Percentiles rank a stretch among this genome's conserved stretches.
Conservation (phyloP, 1,140 invertebrate genomes). For the Drosophila ironensis region DNA sequence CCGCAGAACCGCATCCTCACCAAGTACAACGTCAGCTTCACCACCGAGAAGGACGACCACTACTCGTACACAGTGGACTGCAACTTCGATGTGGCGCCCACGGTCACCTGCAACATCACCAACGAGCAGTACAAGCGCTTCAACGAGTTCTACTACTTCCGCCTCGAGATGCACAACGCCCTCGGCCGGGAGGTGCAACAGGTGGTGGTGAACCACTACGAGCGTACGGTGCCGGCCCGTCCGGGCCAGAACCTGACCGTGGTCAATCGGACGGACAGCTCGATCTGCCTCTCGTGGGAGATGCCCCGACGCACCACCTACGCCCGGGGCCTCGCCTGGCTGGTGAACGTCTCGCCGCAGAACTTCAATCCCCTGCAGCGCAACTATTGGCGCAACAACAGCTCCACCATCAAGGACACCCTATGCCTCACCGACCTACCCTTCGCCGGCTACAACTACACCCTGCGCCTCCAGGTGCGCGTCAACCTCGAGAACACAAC, state of each 20-base stretch:
- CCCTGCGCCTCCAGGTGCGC: slow-evolving; percentile 58
- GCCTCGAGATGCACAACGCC: slow-evolving; percentile 25
- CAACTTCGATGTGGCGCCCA: slow-evolving; percentile 51
- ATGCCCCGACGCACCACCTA: slow-evolving; percentile 65
- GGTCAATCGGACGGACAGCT: slow-evolving; percentile 41
- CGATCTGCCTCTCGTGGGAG: slow-evolving; percentile 55
- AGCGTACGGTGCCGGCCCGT: slow-evolving; percentile 43
- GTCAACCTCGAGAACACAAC: slow-evolving; percentile 54
- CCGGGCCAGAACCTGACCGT: slow-evolving; percentile 50
- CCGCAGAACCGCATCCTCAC: slow-evolving; percentile 56
- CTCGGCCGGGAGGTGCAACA: slow-evolving; percentile 33
- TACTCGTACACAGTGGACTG: slow-evolving; percentile 54
- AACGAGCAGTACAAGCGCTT: slow-evolving; percentile 52
- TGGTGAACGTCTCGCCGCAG: slow-evolving; percentile 43
- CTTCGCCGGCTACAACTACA: slow-evolving; percentile 58
- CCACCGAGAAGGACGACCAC: slow-evolving; percentile 13
- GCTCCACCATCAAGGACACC: slow-evolving; percentile 32
- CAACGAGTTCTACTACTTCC: slow-evolving; percentile 42
- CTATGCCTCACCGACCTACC: slow-evolving; percentile 59
- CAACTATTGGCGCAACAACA: slow-evolving; percentile 49
- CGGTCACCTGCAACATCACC: slow-evolving; percentile 64
- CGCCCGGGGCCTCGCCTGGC: slow-evolving; percentile 44
- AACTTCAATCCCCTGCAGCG: slow-evolving; percentile 38
- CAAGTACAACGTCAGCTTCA: slow-evolving; percentile 55
- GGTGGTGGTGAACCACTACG: slow-evolving; percentile 44